Base-by-base conservation (phyloP, 1,140 invertebrate species). In the Ips nitidus region DNA sequence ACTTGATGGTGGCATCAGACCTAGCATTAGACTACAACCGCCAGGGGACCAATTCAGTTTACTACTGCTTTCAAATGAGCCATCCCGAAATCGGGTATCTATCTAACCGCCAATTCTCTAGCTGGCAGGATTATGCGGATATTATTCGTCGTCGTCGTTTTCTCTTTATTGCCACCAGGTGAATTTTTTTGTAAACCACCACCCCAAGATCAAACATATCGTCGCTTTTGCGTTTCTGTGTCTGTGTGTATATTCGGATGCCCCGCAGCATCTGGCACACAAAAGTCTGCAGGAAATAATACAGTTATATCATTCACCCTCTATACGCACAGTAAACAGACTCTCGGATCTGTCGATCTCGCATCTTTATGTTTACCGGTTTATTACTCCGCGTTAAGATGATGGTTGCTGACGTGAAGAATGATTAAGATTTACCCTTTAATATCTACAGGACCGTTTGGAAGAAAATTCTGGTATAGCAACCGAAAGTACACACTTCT, bases 11-110 rank as follows among this genome's bases (percentile, higher is more conserved):
- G 74, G 70, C 70, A 76, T 75, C 74, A 78, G 67, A 62, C 69
- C 64, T 71, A 72, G 76, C 75, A 79, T 79, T 79, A 79, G 72
- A 71, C 64, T 78, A 80, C 77, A 75, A 73, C 76, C 74, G 73
- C 73, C 74, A 60, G 65, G 78, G 78, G 78, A 80, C 76, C 78
- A 73, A 80, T 80, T 73, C 70, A 71, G 73, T 78, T 78, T 78
- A 78, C 75, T 73, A 71, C 75, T 71, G 71, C 73, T 69, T 71
- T 71, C 71, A 74, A 76, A 76, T 76, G 75, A 76, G 72, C 66
- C 57, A 68, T 68, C 56, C n/a, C 43, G 57, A 68, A 22, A 68
- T 68, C 66, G 60, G 38, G 57, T 56, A 59, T 60, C 56, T 60
- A 68, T 68, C 57, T 53, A 52, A 50, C 55, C 45, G 58, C 52